These are phyloP conservation scores for Drosophila picticornis DNA, from an alignment of 2,888 invertebrate genomes.

Conservation along the genomic window DNA sequence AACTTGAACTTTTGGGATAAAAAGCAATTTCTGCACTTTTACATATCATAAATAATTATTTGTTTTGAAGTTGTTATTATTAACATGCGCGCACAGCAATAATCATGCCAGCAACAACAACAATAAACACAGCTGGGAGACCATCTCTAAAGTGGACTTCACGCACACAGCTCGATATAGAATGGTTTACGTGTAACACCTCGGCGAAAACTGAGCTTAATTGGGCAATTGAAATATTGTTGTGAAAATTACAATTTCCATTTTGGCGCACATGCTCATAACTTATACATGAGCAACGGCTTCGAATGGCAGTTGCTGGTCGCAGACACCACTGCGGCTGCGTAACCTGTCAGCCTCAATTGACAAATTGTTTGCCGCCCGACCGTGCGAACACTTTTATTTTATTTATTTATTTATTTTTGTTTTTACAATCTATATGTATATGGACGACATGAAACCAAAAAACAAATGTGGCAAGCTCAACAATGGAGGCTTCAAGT, in stretches of 20 bases:
- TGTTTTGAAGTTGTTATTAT: constrained; percentile 69
- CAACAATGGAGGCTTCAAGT: constrained; percentile 39
- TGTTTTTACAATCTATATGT: neutral
- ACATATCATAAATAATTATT: constrained; percentile 56
- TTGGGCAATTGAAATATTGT: constrained; percentile 75
- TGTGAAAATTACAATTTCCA: constrained; percentile 67
- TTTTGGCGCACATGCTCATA: constrained; percentile 70
- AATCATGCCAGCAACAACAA: constrained; percentile 26
- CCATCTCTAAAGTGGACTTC: constrained; percentile 62
- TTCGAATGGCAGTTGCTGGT: constrained; percentile 28
- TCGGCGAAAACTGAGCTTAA: constrained; percentile 62
- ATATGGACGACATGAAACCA: constrained; percentile 16
- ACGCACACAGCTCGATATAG: constrained; percentile 25
- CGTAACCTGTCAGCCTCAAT: constrained; percentile 76
- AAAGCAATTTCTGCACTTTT: constrained; percentile 66
- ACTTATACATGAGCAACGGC: constrained; percentile 55
- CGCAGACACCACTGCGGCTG: constrained; percentile 70
- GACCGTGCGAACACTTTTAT: constrained; percentile 68
- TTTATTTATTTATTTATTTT: neutral
- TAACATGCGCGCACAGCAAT: constrained; percentile 58
- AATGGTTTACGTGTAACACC: constrained; percentile 66
- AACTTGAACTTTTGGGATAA: constrained; percentile 68
- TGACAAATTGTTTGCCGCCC: constrained; percentile 69
- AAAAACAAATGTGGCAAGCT: constrained; percentile 19
- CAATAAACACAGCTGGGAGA: constrained; percentile 47